These are phyloP conservation scores for Lepus europaeus DNA, from an alignment of 2,113 vertebrate species.

Conservation along the genomic window DNA sequence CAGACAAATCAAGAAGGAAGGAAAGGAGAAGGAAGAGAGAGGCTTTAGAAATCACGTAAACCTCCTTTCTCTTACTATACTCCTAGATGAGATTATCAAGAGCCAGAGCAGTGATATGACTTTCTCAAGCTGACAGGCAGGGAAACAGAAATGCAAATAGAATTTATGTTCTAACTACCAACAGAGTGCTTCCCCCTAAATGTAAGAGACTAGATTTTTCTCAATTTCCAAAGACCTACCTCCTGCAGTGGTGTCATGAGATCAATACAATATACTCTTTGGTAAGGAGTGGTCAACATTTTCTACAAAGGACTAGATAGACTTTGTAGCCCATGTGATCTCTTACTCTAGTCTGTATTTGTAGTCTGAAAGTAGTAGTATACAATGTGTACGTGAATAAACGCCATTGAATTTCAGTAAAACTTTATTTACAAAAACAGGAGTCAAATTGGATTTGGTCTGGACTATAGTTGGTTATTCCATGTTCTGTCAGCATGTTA, in stretches of 20 bases:
- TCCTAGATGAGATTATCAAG: neutral
- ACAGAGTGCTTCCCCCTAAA: neutral
- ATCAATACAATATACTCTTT: neutral
- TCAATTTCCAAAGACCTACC: neutral
- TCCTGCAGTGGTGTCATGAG: neutral
- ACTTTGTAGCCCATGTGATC: neutral
- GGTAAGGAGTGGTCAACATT: neutral
- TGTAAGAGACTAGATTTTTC: neutral
- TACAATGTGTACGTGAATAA: neutral
- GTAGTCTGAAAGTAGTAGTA: neutral
- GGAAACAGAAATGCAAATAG: neutral
- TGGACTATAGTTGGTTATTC: neutral
- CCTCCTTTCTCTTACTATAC: neutral
- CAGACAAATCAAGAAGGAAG: neutral
- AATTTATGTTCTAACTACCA: neutral
- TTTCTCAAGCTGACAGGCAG: neutral
- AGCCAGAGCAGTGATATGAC: neutral
- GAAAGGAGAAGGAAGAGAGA: neutral
- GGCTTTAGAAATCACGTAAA: neutral
- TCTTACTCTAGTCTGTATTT: neutral
- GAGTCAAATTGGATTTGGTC: neutral
- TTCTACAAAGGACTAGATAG: neutral
- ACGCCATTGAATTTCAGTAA: neutral
- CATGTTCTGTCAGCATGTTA: neutral
- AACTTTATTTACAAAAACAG: conserved; percentile 52